phyloP scores from a whole-genome alignment of 37 sponge, comb jelly and placozoan species.

The Dysidea cf. avara region DNA sequence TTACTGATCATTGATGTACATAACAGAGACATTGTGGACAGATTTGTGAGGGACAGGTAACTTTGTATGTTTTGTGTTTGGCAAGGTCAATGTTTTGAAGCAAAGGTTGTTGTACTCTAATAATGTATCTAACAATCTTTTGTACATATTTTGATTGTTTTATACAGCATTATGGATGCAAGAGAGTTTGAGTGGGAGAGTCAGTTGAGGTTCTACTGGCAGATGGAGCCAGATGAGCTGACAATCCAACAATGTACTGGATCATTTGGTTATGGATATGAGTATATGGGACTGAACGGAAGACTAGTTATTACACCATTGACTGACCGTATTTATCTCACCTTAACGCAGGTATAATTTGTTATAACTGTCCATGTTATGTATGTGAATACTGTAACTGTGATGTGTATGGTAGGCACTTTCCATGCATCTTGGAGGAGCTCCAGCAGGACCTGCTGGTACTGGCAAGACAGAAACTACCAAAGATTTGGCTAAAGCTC shows the following conservation, averaged over 20 bases:
- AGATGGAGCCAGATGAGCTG: slow-evolving; percentile 84
- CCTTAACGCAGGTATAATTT: slow-evolving; percentile 71
- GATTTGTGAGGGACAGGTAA: slow-evolving; percentile 97
- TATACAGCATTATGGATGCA: slow-evolving; percentile 98
- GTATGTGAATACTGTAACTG: no score
- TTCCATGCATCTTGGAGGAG: slow-evolving; percentile 97
- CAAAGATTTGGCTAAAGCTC: slow-evolving; percentile 98
- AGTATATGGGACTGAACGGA: no score
- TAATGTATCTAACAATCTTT: no score
- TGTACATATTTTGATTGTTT: no score
- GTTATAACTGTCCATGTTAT: no score
- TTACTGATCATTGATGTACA: slow-evolving; percentile 98
- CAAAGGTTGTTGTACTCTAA: no score
- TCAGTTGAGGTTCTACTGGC: slow-evolving; percentile 99
- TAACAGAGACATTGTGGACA: slow-evolving; percentile 97
- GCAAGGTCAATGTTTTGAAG: no score
- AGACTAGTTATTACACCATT: slow-evolving; percentile 98
- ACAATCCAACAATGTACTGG: slow-evolving; percentile 94
- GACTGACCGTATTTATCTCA: slow-evolving; percentile 98
- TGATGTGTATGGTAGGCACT: slow-evolving; percentile 89
- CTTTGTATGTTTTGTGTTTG: no score
- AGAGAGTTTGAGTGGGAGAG: slow-evolving; percentile 99
- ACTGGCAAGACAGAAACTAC: slow-evolving; percentile 99
- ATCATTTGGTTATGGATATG: no score
- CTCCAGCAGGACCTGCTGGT: slow-evolving; percentile 99